These are phyloP conservation scores for Mesoligia furuncula DNA, from an alignment of 2,888 invertebrate genomes.

Conservation along the genomic window DNA sequence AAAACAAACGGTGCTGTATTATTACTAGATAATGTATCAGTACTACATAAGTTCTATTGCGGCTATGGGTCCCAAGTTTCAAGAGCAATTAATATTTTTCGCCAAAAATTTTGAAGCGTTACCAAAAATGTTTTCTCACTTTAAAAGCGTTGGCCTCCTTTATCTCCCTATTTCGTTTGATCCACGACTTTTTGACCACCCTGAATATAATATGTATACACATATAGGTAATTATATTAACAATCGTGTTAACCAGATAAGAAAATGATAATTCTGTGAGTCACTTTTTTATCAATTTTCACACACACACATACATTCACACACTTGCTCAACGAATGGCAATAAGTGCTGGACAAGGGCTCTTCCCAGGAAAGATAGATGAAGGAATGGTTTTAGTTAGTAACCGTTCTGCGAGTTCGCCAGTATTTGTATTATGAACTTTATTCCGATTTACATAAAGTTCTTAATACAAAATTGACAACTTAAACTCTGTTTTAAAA, in stretches of 20 bases:
- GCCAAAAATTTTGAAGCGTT: too few species aligned
- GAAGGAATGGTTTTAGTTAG: background rate
- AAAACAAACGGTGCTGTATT: too few species aligned
- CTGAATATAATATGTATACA: too few species aligned
- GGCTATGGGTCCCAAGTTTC: too few species aligned
- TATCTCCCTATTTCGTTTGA: too few species aligned
- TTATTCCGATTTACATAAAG: background rate
- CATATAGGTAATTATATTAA: conserved; percentile 6
- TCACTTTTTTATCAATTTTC: conserved; percentile 25
- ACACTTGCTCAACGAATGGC: background rate
- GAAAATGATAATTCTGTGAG: conserved; percentile 17
- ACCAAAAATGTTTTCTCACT: too few species aligned
- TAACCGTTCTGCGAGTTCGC: background rate
- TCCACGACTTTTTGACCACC: too few species aligned
- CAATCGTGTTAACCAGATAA: conserved; percentile 29
- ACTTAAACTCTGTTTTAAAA: background rate
- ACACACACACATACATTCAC: background rate
- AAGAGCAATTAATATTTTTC: too few species aligned
- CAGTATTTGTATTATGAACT: background rate
- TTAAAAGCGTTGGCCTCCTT: too few species aligned
- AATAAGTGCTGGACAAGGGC: background rate
- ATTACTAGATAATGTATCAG: too few species aligned
- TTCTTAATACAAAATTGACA: background rate
- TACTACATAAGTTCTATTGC: too few species aligned
- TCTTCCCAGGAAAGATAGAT: background rate